Base-by-base conservation (phyloP, 2,888 invertebrate species). In the Philhelius pedissequus region DNA sequence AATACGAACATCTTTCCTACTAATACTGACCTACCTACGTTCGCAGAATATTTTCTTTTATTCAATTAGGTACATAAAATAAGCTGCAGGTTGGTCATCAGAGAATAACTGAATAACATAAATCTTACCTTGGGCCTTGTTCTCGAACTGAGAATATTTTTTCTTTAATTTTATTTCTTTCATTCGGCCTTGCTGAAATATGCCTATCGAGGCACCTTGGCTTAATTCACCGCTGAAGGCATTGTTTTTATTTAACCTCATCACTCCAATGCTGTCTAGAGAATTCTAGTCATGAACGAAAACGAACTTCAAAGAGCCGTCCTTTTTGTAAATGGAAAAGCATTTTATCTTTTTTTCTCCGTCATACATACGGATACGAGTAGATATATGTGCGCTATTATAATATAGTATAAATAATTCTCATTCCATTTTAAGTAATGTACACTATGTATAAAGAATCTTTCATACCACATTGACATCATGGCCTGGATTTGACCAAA, bases 381-480 rank as follows among this genome's bases (percentile, higher is more conserved):
- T 8, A 8, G 3, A 0, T 18, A 18, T 4, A 9, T 40, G n/a
- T n/a, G n/a, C n/a, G n/a, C n/a, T n/a, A n/a, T n/a, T n/a, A n/a
- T n/a, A n/a, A n/a, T n/a, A n/a, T n/a, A n/a, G n/a, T n/a, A n/a
- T n/a, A n/a, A n/a, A 40, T 15, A 43, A 2, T 43, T 62, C 20
- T n/a, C 8, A 62, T 13, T 45, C 62, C 18, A 43, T 15, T 3
- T 62, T 18, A 30, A 18, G 43, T 43, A 45, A 45, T 18, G 30
- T 30, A 22, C 22, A 45, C 20, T 22, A 30, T 43, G 32, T 48
- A n/a, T n/a, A 48, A 64, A 45, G n/a, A 48, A 64, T 48, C 48
- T 48, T 48, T 64, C 64, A 48, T 48, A 48, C n/a, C 48, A 48
- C 48, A 48, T 48, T 64, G 48, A 64, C 64, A 64, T 48, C 64